These are phyloP conservation scores for Cuniculus paca DNA, from an alignment of 2,797 vertebrate species.

Conservation along the genomic window DNA sequence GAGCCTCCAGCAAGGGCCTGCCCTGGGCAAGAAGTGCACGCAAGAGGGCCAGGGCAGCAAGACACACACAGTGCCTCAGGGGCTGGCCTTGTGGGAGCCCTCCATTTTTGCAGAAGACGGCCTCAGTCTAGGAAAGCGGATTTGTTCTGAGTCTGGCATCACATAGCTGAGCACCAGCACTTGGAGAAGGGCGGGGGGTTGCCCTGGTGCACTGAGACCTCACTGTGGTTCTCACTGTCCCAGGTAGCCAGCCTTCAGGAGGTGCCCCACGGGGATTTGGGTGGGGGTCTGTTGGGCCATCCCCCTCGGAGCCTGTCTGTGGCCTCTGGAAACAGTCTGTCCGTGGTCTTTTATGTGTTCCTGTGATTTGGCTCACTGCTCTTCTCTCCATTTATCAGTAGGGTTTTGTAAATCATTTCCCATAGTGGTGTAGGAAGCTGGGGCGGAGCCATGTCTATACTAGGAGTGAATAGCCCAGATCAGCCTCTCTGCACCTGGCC, in stretches of 20 bases:
- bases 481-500: not conserved
- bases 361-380: not conserved
- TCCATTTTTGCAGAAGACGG: not conserved
- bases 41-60: not conserved
- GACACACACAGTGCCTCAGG: not conserved
- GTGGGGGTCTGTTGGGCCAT: not conserved
- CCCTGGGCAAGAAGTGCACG: not conserved
- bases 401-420: not conserved
- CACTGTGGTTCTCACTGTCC: not conserved
- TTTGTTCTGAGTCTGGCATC: not conserved
- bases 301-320: not conserved
- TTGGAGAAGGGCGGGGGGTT: not conserved
- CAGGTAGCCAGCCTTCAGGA: not conserved
- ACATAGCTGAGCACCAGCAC: not conserved
- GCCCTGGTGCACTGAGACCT: not conserved
- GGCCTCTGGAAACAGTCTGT: not conserved
- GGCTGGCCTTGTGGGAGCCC: not conserved
- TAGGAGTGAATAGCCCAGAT: not conserved
- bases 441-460: not conserved
- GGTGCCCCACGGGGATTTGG: not conserved
- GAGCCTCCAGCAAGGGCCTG: not conserved
- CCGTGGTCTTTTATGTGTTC: not conserved
- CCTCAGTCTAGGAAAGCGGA: not conserved
- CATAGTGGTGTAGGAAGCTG: rapidly evolving
- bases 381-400: rapidly evolving